Evolutionary conservation across 2,888 invertebrate genomes (phyloP), one percentile per base, ranked within the genome.

Genomic region (Catocala sponsa): DNA sequence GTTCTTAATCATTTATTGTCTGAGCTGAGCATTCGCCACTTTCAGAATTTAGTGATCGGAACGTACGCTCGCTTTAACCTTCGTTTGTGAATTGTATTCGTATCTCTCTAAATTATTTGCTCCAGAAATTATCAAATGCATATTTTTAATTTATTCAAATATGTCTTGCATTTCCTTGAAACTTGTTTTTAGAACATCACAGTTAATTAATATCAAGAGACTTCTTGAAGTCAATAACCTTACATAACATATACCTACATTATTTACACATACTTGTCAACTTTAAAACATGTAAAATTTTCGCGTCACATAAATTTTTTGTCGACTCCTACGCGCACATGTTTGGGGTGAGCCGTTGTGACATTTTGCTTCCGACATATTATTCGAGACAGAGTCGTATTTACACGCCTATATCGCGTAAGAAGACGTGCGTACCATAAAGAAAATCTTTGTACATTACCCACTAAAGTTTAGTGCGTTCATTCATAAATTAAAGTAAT

Each of bases 401-500:
- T 50, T 63, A 62, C 50, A 49, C 65, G 57, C 64, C 65, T 69
- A 70, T 71, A 64, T 53, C 50, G 53, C 55, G 59, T 68, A 68
- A 74, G 63, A 59, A 61, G 54, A 43, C 38, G 49, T 70, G 60
- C 62, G 68, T 66, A 64, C 55, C 62, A 68, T 65, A 64, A 71
- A 72, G 58, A 76, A 61, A 74, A 74, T 69, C 64, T 72, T 65
- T 58, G 54, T 55, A 63, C 67, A 66, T 65, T 67, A 56, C 55
- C 47, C 59, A 59, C 47, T 74, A 72, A 66, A 68, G 67, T 70
- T 72, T 72, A 74, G 67, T 79, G 73, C 75, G 79, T 81, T 81
- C 83, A 87, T 88, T 88, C 82, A 87, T 88, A 85, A 83, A 81
- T 85, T 80, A 82, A 79, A 78, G 66, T 80, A 79, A 82, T 82